Conservation (phyloP, 2,113 vertebrate genomes). For the Pandion haliaetus region DNA sequence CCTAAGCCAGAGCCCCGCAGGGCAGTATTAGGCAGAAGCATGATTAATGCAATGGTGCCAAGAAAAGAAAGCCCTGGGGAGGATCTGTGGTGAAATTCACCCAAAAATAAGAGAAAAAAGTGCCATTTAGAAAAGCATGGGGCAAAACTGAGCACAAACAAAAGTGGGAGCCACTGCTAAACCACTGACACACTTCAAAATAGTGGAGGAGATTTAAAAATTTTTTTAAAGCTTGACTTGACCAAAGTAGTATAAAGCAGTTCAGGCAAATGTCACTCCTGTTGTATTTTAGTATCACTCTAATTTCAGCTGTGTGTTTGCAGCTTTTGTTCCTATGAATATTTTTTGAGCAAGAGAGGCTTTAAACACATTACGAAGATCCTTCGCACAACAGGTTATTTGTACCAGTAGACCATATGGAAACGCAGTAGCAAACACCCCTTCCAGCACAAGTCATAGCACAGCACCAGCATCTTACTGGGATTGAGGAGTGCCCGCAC, state of each 20-base stretch:
- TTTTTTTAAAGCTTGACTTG: not conserved
- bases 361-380: not conserved
- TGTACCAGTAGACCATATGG: rapidly evolving
- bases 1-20: not conserved
- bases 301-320: not conserved
- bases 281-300: not conserved
- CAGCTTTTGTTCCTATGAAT: not conserved
- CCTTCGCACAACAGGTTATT: not conserved
- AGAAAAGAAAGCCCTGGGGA: not conserved
- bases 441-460: not conserved
- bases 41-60: not conserved
- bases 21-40: conserved; percentile 25
- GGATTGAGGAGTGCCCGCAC: rapidly evolving
- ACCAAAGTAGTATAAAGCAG: not conserved
- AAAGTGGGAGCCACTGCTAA: not conserved
- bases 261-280: not conserved
- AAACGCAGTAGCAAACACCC: not conserved
- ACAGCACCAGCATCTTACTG: not conserved
- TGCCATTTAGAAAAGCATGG: not conserved
- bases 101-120: not conserved
- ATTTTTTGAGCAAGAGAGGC: not conserved
- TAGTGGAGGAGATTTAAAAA: not conserved
- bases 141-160: not conserved
- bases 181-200: not conserved
- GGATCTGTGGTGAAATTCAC: not conserved